phyloP scores from a whole-genome alignment of 2,113 vertebrate species.

The Ailurus styani region DNA sequence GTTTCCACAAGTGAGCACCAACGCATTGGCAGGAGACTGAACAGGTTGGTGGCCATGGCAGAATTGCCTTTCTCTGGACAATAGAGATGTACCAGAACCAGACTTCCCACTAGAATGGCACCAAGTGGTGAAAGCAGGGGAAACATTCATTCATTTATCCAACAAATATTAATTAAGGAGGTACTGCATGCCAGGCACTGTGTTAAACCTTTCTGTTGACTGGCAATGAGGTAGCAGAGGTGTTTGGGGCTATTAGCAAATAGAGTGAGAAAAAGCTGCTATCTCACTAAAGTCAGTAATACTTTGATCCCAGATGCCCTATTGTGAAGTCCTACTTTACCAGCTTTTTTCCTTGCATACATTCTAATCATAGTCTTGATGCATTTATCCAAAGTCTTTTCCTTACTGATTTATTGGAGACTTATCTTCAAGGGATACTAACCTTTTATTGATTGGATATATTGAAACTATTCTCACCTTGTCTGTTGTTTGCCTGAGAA shows the following conservation, averaged over 20 bases:
- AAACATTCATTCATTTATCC: neutral
- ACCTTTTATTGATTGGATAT: neutral
- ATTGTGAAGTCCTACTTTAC: neutral
- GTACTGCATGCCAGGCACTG: neutral
- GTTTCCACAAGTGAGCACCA: neutral
- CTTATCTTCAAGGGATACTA: neutral
- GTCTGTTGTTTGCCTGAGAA: neutral
- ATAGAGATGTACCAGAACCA: neutral
- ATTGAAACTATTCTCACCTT: neutral
- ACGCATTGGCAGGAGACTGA: accelerated
- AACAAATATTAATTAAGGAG: neutral
- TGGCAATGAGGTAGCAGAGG: neutral
- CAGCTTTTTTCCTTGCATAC: neutral
- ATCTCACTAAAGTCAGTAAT: neutral
- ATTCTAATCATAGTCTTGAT: neutral
- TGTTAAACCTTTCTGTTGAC: neutral
- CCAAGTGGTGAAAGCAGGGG: neutral
- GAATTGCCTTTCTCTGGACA: neutral
- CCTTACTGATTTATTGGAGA: neutral
- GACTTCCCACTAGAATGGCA: neutral
- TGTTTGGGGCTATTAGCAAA: neutral
- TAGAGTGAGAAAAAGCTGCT: neutral
- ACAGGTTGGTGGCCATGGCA: neutral
- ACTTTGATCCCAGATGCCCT: neutral
- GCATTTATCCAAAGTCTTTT: neutral